Conservation (phyloP, 1,140 invertebrate genomes). For the Anoplophora glabripennis region DNA sequence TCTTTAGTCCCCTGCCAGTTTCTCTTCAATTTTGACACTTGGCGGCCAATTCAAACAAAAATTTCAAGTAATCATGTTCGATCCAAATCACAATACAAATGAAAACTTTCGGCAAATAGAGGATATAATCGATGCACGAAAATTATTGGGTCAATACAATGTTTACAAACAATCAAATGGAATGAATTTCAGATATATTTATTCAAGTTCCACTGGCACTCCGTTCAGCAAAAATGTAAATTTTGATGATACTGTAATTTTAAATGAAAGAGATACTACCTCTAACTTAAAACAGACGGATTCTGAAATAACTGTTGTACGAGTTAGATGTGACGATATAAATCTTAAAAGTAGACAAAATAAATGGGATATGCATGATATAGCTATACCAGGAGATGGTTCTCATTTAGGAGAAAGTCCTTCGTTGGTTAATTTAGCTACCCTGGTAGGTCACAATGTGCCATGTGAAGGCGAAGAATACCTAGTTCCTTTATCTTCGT, state of each 20-base stretch:
- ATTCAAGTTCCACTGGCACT: constrained; percentile 24
- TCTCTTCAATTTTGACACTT: constrained; percentile 1
- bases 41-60: constrained; percentile 10
- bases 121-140: constrained; percentile 43
- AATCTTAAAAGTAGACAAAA: constrained; percentile 32
- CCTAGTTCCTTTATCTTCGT: constrained; percentile 43
- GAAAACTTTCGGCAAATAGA: constrained; percentile 42
- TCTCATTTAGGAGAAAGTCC: constrained; percentile 44
- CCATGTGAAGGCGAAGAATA: constrained; percentile 36
- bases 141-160: constrained; percentile 41
- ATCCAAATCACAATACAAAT: constrained; percentile 12
- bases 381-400: constrained; percentile 42
- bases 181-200: constrained; percentile 27
- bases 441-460: constrained; percentile 35
- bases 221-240: constrained; percentile 16
- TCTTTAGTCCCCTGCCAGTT: no score
- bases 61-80: constrained; percentile 29
- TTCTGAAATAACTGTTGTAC: constrained; percentile 44
- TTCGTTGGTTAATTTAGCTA: constrained; percentile 44
- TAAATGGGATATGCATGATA: constrained; percentile 45
- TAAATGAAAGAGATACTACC: constrained; percentile 29
- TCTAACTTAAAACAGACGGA: constrained; percentile 36
- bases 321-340: constrained; percentile 35
- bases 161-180: constrained; percentile 27
- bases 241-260: constrained; percentile 31